Evolutionary conservation across 2,797 vertebrate species (phyloP), one percentile per base, ranked within the genome.

Genomic region (Sphenopsis melanotis): DNA sequence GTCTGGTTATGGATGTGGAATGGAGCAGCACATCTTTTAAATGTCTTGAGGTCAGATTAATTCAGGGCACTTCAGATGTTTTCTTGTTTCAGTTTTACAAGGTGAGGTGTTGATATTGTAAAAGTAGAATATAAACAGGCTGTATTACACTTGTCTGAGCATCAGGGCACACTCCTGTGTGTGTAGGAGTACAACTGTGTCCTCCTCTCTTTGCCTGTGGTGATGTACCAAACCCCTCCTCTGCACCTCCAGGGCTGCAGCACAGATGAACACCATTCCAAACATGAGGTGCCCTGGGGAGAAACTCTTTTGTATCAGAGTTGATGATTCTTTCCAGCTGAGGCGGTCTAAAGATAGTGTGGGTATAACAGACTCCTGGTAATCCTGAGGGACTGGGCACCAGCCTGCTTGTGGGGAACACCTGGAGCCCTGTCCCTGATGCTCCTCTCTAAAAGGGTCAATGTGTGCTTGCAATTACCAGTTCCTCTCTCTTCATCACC

Each of bases 71-170:
- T 55, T 65, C 34, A 41, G 59, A 30, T 21, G 17, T 55, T 76
- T 79, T 89, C 36, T 72, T 50, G 55, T 5, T 87, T 72, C 70
- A 46, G 15, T 77, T 91, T 87, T 83, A 77, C n/a, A 56, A 69
- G 68, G 39, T 6, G 26, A 55, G 20, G 17, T 19, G 85, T 8
- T 32, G 49, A 29, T 50, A 57, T 5, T 84, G 36, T 76, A 87
- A 52, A 80, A 75, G 8, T 2, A 24, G 61, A 50, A 15, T 14
- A 15, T 20, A 50, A 52, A 72, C 9, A 61, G 30, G 5, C 24
- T 47, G 30, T 21, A 39, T 16, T 46, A 11, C 24, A 17, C 30
- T 72, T 72, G 17, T 46, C 13, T 65, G 49, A 83, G 36, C 6
- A 55, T 12, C 50, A 59, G 56, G 19, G 4, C 2, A 2, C 7